Evolutionary conservation across 2,888 invertebrate genomes (phyloP).

Genomic region (Netelia virgata): DNA sequence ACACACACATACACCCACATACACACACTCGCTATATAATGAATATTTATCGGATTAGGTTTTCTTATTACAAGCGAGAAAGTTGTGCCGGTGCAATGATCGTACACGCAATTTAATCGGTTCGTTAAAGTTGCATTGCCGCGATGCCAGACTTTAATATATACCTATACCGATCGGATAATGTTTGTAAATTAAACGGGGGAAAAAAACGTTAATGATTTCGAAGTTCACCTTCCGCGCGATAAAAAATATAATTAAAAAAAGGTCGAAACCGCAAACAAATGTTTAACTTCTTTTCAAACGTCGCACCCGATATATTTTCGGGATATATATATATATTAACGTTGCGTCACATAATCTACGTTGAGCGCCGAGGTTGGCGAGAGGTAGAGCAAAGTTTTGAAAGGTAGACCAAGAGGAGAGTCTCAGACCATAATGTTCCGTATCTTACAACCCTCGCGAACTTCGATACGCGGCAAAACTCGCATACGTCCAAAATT

Average conservation of each 20-base stretch:
- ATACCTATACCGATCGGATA: not conserved
- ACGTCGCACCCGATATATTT: not conserved
- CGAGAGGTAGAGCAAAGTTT: conserved; percentile 74
- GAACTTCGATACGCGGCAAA: conserved; percentile 66
- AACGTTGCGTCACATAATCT: conserved; percentile 31
- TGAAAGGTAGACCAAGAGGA: conserved; percentile 49
- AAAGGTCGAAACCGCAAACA: no score
- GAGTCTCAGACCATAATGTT: conserved; percentile 73
- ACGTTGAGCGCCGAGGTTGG: conserved; percentile 62
- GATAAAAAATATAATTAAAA: no score
- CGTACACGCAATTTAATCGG: conserved; percentile 58
- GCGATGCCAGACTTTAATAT: no score
- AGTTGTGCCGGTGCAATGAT: conserved; percentile 41
- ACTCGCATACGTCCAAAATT: conserved; percentile 46
- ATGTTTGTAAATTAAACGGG: not conserved
- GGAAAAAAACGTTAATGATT: not conserved
- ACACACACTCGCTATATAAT: conserved; percentile 53
- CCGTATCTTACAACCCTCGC: conserved; percentile 66
- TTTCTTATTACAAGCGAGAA: conserved; percentile 56
- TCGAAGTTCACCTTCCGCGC: not conserved
- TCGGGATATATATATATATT: conserved; percentile 18
- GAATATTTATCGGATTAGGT: conserved; percentile 66
- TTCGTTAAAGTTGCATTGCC: conserved; percentile 47
- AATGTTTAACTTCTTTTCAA: no score
- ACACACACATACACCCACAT: conserved; percentile 38